These are phyloP conservation scores for Junco hyemalis DNA, from an alignment of 2,113 vertebrate species.

Conservation along the genomic window DNA sequence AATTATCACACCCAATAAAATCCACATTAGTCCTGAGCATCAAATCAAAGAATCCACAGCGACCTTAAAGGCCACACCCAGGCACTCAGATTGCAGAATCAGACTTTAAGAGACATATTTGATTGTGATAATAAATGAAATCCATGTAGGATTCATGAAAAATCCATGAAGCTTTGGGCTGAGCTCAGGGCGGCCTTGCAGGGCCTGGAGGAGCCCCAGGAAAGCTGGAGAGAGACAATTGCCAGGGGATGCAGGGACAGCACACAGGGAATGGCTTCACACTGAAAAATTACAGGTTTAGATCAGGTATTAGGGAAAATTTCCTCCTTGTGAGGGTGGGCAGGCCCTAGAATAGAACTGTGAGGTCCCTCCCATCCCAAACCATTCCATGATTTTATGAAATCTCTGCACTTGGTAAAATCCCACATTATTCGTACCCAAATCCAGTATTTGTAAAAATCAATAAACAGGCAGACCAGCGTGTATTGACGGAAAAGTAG, in stretches of 20 bases:
- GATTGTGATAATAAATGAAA: not conserved
- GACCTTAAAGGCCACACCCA: not conserved
- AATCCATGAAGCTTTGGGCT: not conserved
- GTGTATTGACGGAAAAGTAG: not conserved
- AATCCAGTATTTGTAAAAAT: not conserved
- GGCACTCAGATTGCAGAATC: not conserved
- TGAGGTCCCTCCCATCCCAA: fast-evolving
- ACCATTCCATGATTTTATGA: not conserved
- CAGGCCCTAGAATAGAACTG: not conserved
- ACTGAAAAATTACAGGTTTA: too few species aligned
- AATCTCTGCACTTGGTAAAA: not conserved
- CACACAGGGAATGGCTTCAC: not conserved
- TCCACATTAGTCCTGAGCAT: not conserved
- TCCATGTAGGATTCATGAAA: not conserved
- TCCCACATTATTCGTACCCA: not conserved
- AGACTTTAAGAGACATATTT: not conserved
- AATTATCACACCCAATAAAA: not conserved
- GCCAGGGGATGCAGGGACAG: not conserved
- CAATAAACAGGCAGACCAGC: not conserved
- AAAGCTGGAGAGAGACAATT: not conserved
- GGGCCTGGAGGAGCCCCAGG: not conserved
- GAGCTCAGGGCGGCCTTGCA: not conserved
- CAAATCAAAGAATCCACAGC: not conserved
- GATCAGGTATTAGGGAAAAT: too few species aligned
- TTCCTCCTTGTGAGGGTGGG: too few species aligned